phyloP scores from a whole-genome alignment of 2,797 vertebrate genomes.

The Siniperca obscura region DNA sequence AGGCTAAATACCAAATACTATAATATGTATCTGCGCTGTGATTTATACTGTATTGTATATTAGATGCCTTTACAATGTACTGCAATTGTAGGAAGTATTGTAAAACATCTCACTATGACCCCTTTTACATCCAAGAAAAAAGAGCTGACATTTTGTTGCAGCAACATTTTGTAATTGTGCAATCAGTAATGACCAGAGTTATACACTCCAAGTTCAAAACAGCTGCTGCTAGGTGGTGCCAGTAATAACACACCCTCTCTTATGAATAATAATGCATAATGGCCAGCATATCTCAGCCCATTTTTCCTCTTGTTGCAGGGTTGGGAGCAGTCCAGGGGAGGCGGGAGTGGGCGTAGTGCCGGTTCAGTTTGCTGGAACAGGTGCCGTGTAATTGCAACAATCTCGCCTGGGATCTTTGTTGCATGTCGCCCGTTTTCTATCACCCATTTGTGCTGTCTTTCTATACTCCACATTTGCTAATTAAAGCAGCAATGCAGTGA shows the following conservation, averaged over 20 bases:
- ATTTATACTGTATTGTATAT: background rate
- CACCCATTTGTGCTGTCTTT: slow-evolving; percentile 50
- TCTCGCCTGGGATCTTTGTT: slow-evolving; percentile 59
- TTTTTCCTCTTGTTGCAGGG: slow-evolving; percentile 65
- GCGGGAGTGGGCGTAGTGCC: slow-evolving; percentile 55
- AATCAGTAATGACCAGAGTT: slow-evolving; percentile 67
- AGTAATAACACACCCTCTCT: slow-evolving; percentile 74
- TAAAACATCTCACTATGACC: slow-evolving; percentile 32
- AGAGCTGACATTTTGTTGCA: slow-evolving; percentile 37
- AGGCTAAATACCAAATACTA: background rate
- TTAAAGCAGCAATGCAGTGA: slow-evolving; percentile 27
- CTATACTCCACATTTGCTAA: slow-evolving; percentile 19
- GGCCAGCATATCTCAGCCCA: slow-evolving; percentile 70
- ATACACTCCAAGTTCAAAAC: slow-evolving; percentile 59
- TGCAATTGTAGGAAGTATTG: background rate
- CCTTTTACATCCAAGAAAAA: slow-evolving; percentile 38
- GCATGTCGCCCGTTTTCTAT: slow-evolving; percentile 47
- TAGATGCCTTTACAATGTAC: background rate
- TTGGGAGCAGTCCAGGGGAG: slow-evolving; percentile 65
- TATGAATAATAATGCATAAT: slow-evolving; percentile 77
- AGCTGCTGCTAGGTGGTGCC: slow-evolving; percentile 60
- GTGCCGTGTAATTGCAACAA: slow-evolving; percentile 42
- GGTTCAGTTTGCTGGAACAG: slow-evolving; percentile 56
- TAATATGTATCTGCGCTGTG: background rate
- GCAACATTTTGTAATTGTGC: slow-evolving; percentile 69